Conservation (phyloP, 2,113 vertebrate genomes). For the Pelmatolapia mariae region DNA sequence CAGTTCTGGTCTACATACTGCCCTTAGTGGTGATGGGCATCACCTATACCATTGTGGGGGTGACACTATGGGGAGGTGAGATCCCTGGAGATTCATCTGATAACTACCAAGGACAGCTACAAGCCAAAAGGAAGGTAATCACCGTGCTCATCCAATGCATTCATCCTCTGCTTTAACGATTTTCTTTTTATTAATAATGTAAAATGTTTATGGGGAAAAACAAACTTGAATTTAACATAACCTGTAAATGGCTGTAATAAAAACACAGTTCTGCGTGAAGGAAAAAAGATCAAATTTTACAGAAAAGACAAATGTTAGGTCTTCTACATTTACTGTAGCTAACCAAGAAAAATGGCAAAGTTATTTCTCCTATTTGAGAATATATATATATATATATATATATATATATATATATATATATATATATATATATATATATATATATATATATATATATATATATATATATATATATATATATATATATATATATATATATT, state of each 20-base stretch:
- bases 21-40: constrained; percentile 92
- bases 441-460: too few relatives aligned
- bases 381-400: accelerated
- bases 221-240: background rate
- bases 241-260: background rate
- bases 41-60: constrained; percentile 90
- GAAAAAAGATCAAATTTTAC: background rate
- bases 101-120: constrained; percentile 90
- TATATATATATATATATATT: too few relatives aligned
- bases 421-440: too few relatives aligned
- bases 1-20: constrained; percentile 87
- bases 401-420: too few relatives aligned
- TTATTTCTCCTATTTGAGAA: background rate
- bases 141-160: background rate
- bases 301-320: background rate
- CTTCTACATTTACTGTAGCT: background rate
- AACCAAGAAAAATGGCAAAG: background rate
- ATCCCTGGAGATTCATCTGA: constrained; percentile 91
- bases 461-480: too few relatives aligned
- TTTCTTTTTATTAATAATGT: background rate
- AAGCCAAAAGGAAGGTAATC: constrained; percentile 92
- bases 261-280: background rate
- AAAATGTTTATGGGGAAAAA: background rate
- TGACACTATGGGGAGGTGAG: constrained; percentile 93
- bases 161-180: background rate